phyloP scores from a whole-genome alignment of 2,797 vertebrate genomes.

The Cirrhinus mrigala region DNA sequence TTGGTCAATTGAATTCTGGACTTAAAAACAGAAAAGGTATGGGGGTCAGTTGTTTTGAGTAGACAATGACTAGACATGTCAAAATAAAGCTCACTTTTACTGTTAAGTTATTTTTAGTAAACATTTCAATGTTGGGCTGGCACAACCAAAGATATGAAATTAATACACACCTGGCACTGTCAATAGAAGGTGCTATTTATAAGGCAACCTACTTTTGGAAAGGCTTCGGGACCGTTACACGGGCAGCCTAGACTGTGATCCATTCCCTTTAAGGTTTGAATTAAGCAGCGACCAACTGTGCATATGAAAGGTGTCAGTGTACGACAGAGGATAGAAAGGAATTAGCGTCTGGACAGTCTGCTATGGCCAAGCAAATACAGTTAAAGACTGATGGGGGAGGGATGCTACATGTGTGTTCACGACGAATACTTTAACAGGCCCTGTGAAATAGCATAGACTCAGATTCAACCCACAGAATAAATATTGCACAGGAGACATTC shows the following conservation, averaged over 20 bases:
- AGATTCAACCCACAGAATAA: conserved; percentile 30
- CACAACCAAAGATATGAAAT: conserved; percentile 18
- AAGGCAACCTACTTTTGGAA: conserved; percentile 36
- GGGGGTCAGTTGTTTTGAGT: not conserved
- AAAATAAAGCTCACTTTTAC: conserved; percentile 1
- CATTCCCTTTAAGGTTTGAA: conserved; percentile 35
- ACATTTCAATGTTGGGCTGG: conserved; percentile 26
- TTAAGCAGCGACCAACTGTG: not conserved
- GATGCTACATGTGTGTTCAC: conserved; percentile 4
- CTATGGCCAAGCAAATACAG: conserved; percentile 12
- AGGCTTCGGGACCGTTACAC: not conserved
- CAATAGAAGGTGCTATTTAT: conserved; percentile 53
- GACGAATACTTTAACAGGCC: not conserved
- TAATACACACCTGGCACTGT: conserved; percentile 52
- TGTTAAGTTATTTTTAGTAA: not conserved
- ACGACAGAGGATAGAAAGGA: conserved; percentile 44
- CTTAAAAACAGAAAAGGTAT: not conserved
- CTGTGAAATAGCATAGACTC: conserved; percentile 16
- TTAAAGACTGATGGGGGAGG: not conserved
- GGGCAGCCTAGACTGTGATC: conserved; percentile 1
- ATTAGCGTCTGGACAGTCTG: conserved; percentile 44
- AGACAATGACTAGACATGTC: conserved; percentile 5
- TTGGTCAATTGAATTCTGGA: conserved; percentile 19
- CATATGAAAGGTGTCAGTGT: conserved; percentile 28
- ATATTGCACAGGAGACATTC: not conserved